phyloP scores from a whole-genome alignment of 2,888 invertebrate species.

The Holacanthella duospinosa region DNA sequence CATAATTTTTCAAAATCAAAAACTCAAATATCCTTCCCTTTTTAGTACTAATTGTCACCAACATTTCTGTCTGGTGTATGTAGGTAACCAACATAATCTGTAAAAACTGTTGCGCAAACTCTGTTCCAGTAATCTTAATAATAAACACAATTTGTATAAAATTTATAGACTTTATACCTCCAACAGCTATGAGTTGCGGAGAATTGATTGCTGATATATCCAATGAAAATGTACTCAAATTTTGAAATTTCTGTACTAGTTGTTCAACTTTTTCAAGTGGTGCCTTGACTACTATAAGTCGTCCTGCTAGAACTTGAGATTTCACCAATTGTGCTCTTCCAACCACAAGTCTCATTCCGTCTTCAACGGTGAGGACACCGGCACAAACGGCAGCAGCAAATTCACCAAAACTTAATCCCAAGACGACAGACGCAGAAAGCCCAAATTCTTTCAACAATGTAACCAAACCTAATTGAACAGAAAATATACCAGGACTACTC shows the following conservation, averaged over 20 bases:
- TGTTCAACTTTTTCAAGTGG: not conserved
- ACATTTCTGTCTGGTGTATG: too few species aligned
- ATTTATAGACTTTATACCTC: not conserved
- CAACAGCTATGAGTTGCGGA: not conserved
- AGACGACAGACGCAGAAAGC: not conserved
- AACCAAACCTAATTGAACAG: not conserved
- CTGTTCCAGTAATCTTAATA: too few species aligned
- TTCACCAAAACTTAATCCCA: not conserved
- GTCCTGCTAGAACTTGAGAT: not conserved
- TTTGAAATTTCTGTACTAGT: not conserved
- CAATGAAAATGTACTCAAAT: not conserved
- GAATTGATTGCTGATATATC: not conserved
- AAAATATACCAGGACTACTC: not conserved
- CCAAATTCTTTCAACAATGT: not conserved
- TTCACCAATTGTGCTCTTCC: not conserved
- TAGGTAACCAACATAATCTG: too few species aligned
- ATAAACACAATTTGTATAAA: too few species aligned
- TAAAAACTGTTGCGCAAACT: too few species aligned
- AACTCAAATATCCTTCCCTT: too few species aligned
- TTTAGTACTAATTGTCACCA: too few species aligned
- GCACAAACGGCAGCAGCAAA: not conserved
- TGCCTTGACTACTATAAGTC: not conserved
- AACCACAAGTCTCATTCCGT: not conserved
- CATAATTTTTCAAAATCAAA: too few species aligned
- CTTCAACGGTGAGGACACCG: not conserved